Percentiles rank a stretch among this genome's conserved stretches.
Conservation (phyloP, 35 echinoderm and acorn worm genomes). For the Heliocidaris erythrogramma region DNA sequence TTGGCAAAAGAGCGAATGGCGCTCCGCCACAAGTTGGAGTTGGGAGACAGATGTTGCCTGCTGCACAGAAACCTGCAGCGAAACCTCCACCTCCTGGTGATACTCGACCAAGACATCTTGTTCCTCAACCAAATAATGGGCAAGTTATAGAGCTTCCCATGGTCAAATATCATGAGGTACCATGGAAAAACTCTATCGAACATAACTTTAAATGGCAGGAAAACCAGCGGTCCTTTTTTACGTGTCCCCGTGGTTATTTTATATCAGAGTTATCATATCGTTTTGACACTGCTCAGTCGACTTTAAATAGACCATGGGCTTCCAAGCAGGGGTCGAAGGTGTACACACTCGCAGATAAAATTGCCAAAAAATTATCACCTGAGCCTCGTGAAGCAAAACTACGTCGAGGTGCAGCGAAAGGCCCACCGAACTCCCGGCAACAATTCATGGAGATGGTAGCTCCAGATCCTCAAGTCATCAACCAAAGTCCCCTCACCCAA, state of each 20-base stretch:
- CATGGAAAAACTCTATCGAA: constrained; percentile 68
- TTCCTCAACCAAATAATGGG: constrained; percentile 44
- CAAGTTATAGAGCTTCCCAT: constrained; percentile 77
- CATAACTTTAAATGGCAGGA: constrained; percentile 90
- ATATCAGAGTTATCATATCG: constrained; percentile 81
- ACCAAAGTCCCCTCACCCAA: constrained; percentile 63
- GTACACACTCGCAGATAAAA: constrained; percentile 75
- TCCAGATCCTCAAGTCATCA: constrained; percentile 35
- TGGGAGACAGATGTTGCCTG: constrained; percentile 26
- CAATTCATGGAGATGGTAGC: constrained; percentile 41
- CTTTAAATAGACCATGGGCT: constrained; percentile 66
- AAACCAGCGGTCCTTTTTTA: constrained; percentile 91
- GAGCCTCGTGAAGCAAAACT: constrained; percentile 36
- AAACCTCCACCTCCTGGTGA: not conserved
- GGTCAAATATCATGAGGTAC: constrained; percentile 79
- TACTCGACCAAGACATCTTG: not conserved
- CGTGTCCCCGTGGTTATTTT: constrained; percentile 86
- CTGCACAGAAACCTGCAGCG: not conserved
- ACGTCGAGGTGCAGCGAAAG: constrained; percentile 36
- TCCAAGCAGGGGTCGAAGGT: constrained; percentile 58
- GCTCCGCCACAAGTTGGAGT: not conserved
- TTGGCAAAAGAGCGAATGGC: constrained; percentile 55
- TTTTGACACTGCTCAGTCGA: constrained; percentile 81
- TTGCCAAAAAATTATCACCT: constrained; percentile 67
- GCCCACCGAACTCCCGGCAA: constrained; percentile 22